Evolutionary conservation across 2,113 vertebrate genomes (phyloP), one percentile per base, ranked within the genome.

Genomic region (Triplophysa siluroides): DNA sequence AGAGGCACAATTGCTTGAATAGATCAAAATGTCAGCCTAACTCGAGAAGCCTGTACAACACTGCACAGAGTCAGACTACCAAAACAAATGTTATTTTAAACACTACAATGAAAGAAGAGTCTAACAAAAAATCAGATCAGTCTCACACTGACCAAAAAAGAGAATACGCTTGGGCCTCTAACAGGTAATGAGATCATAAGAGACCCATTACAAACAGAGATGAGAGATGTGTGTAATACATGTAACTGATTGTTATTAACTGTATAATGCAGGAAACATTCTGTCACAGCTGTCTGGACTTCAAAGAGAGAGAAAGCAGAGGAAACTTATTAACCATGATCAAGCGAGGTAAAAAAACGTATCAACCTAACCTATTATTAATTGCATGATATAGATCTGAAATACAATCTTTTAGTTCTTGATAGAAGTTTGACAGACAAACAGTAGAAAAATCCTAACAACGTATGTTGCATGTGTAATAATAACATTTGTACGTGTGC

Each of bases 171-270:
- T 23, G 56, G 78, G 86, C 58, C 21, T 63, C 60, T 83, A 26
- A 83, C 18, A 61, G 81, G 76, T 74, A 83, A 83, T 84, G 21
- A 86, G 85, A 84, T 81, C 16, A 81, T 84, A 89, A 81, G 78
- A 82, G 81, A 76, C 43, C 60, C 0, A 58, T 21, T 71, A 76
- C 62, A 85, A 82, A 78, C 61, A 81, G 50, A 41, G 19, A 19
- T 56, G 18, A 73, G n/a, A 23, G 54, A 60, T 60, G 12, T 26
- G 54, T 54, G 64, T 80, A 58, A 82, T 84, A 89, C 83, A 29
- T 82, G 33, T 38, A 7, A 38, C 8, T 7, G 8, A 38, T 38
- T 7, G 33, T 38, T 38, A 38, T 38, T 8, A 38, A 38, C 33
- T 38, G 33, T 7, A 7, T 7, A 38, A 38, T 38, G 33, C 3